A percentile compares a stretch with the other conserved stretches of the same genome.
Evolutionary conservation across 2,888 invertebrate genomes (phyloP).

Genomic region (Dichetophora obliterata): DNA sequence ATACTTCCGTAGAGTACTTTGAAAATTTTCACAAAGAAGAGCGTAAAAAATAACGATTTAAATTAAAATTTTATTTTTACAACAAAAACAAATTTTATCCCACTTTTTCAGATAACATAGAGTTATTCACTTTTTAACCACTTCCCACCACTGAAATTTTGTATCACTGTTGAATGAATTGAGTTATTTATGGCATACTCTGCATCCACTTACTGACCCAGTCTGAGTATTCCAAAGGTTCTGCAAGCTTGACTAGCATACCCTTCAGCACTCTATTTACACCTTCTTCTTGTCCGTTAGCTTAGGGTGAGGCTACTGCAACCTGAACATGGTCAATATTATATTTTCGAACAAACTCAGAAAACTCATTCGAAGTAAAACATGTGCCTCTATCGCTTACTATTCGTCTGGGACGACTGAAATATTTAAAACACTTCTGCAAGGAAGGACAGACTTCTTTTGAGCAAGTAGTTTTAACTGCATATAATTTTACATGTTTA

Average conservation of each 20-base stretch:
- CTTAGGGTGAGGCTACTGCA: constrained; percentile 26
- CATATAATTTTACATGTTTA: too few species aligned
- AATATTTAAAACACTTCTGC: constrained; percentile 24
- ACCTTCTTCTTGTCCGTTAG: constrained; percentile 32
- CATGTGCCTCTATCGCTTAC: constrained; percentile 30
- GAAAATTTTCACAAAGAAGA: too few species aligned
- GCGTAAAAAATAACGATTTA: too few species aligned
- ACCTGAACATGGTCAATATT: constrained; percentile 25
- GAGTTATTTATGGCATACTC: constrained; percentile 36
- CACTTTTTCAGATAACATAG: too few species aligned
- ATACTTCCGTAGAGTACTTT: too few species aligned
- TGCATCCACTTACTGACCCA: constrained; percentile 1
- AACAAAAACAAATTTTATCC: too few species aligned
- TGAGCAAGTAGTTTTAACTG: too few species aligned
- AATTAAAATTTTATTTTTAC: too few species aligned
- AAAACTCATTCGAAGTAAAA: constrained; percentile 36
- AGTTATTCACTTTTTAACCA: too few species aligned
- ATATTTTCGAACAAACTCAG: background rate
- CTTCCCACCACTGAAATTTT: too few species aligned
- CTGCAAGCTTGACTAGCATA: constrained; percentile 19
- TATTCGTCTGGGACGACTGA: constrained; percentile 31
- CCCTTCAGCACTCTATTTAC: constrained; percentile 26
- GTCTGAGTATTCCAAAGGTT: constrained; percentile 19
- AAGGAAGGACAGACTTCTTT: too few species aligned
- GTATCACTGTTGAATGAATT: background rate